Evolutionary conservation across 2,797 vertebrate genomes (phyloP).

Genomic region (Poliocrania exsul): DNA sequence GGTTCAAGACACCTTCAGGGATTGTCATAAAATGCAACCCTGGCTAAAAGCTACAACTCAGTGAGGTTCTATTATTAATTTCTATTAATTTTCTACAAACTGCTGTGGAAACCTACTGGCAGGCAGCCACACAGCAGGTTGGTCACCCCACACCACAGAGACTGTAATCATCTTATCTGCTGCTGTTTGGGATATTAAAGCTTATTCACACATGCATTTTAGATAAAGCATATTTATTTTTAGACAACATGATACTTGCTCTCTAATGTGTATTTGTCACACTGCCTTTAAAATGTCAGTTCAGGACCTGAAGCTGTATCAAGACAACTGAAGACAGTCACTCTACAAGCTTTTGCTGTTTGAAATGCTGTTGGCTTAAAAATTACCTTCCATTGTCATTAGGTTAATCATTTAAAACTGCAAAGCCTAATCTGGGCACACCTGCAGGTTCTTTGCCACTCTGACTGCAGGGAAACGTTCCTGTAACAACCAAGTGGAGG

Average conservation of each 20-base stretch:
- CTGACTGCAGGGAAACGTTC: not conserved
- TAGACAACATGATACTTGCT: not conserved
- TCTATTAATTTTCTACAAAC: not conserved
- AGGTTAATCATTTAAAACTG: constrained; percentile 5
- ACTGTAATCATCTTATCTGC: not conserved
- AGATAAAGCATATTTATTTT: not conserved
- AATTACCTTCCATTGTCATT: not conserved
- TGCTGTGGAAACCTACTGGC: not conserved
- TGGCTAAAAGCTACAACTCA: not conserved
- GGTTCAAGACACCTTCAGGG: not conserved
- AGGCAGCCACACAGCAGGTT: not conserved
- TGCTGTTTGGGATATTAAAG: not conserved
- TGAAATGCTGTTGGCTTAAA: not conserved
- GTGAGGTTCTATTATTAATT: not conserved
- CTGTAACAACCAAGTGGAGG: not conserved
- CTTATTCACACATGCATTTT: not conserved
- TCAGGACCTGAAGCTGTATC: not conserved
- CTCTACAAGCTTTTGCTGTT: not conserved
- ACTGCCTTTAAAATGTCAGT: not conserved
- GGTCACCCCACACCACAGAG: not conserved
- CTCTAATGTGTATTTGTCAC: not conserved
- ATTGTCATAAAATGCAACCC: not conserved
- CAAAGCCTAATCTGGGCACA: not conserved
- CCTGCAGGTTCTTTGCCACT: not conserved
- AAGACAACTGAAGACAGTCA: not conserved